These are phyloP conservation scores for Eleginops maclovinus DNA, from an alignment of 2,113 vertebrate genomes.

Conservation along the genomic window DNA sequence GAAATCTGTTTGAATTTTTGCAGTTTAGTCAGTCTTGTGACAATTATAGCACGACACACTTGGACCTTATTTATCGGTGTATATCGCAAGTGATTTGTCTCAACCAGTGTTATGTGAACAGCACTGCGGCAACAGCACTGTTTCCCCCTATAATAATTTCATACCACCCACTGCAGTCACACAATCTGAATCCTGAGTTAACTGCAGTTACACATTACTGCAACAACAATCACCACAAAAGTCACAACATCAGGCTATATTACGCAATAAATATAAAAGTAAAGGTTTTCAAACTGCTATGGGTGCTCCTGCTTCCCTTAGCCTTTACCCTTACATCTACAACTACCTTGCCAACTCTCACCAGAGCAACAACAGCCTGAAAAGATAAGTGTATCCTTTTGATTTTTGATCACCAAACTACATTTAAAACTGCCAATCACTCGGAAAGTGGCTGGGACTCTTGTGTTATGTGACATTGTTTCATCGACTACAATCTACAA, in stretches of 20 bases:
- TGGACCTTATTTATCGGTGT: background rate
- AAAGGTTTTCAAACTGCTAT: too few relatives aligned
- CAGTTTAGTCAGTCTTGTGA: background rate
- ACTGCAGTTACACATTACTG: background rate
- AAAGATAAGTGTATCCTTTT: background rate
- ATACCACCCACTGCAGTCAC: background rate
- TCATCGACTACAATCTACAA: background rate
- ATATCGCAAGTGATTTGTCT: background rate
- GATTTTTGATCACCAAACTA: background rate
- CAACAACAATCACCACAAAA: too few relatives aligned
- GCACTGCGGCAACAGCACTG: slow-evolving; percentile 1
- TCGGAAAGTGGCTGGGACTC: background rate
- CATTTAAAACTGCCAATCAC: background rate
- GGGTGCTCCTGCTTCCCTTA: too few relatives aligned
- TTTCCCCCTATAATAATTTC: background rate
- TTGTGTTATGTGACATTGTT: background rate
- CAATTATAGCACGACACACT: background rate
- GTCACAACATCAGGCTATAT: background rate
- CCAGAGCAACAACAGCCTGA: background rate
- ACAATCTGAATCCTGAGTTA: background rate
- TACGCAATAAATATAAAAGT: background rate
- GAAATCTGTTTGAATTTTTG: background rate
- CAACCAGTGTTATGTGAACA: background rate
- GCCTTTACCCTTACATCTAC: background rate
- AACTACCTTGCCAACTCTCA: background rate